Evolutionary conservation across 92 coral and sea anemone species (phyloP).

Genomic region (Zoanthus solanderi): DNA sequence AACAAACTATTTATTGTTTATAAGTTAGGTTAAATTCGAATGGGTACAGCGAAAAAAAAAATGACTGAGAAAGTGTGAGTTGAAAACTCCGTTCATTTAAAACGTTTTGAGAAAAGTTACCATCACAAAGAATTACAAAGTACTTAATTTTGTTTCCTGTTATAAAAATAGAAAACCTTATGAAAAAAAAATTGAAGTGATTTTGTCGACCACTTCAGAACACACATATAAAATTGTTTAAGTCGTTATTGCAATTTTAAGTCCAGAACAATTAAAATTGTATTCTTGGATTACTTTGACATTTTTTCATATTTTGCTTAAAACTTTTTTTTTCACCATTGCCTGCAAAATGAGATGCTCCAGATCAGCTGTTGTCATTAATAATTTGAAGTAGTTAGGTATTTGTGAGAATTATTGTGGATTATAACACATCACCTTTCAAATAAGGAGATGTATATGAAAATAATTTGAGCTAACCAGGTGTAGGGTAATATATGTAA

Average conservation of each 20-base stretch:
- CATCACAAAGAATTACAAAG: slow-evolving; percentile 4
- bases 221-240: neutral
- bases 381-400: neutral
- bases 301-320: slow-evolving; percentile 24
- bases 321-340: slow-evolving; percentile 11
- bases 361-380: neutral
- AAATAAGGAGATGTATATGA: neutral
- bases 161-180: neutral
- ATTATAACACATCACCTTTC: neutral
- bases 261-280: neutral
- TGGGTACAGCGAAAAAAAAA: neutral
- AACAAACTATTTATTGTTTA: too few species aligned
- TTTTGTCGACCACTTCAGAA: neutral
- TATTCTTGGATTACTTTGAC: neutral
- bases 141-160: slow-evolving; percentile 10
- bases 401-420: neutral
- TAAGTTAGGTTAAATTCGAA: too few species aligned
- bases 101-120: neutral
- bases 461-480: neutral
- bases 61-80: neutral
- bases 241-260: neutral
- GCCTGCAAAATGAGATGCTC: slow-evolving; percentile 35
- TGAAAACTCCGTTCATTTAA: neutral
- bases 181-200: neutral
- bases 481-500: slow-evolving; percentile 29